Base-by-base conservation (phyloP, 1,140 invertebrate genomes). In the Aphelinus atriplicis region DNA sequence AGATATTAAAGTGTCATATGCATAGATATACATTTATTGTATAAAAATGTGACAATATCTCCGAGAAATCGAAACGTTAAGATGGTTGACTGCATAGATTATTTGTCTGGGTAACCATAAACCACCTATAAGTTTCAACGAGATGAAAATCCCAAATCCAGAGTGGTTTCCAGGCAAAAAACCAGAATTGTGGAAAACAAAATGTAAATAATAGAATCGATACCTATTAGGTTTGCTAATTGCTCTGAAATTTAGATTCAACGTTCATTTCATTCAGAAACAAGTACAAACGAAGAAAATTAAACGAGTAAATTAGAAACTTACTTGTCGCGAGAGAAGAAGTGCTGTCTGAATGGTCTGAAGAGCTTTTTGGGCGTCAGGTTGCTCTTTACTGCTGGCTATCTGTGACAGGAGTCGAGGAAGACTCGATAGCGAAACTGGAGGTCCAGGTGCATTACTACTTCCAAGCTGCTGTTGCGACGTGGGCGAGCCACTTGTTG, bases 281-380 rank as follows among this genome's bases (percentile, higher is more conserved):
- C 26, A 26, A 26, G 26, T 26, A 26, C 55, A 73, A n/a, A 6
- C 9, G 5, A n/a, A 48, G n/a, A 72, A 26, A 26, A 26, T 26
- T 26, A 26, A 26, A 26, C 26, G 26, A 26, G 26, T 26, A 26
- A 67, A 43, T 47, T 3, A 46, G 43, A 1, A 51, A 77, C 82
- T 82, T 80, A 88, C 88, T 84, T 89, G 88, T 83, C 88, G 81
- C 43, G 88, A 88, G 71, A 90, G 80, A 74, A 90, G 81, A 55
- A 91, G 83, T 61, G 90, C 89, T 77, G 89, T 91, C 80, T 92
- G 90, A 79, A 91, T 88, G 68, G 91, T 91, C 84, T 91, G 90
- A 73, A 92, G 85, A 68, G 91, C 90, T 78, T 90, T 90, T 69
- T 91, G 89, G 47, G 89, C 85, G 51, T 87, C 90, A 45, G 84